These are phyloP conservation scores for Acholoe squamosa DNA, from an alignment of 2,888 invertebrate species.

Conservation along the genomic window DNA sequence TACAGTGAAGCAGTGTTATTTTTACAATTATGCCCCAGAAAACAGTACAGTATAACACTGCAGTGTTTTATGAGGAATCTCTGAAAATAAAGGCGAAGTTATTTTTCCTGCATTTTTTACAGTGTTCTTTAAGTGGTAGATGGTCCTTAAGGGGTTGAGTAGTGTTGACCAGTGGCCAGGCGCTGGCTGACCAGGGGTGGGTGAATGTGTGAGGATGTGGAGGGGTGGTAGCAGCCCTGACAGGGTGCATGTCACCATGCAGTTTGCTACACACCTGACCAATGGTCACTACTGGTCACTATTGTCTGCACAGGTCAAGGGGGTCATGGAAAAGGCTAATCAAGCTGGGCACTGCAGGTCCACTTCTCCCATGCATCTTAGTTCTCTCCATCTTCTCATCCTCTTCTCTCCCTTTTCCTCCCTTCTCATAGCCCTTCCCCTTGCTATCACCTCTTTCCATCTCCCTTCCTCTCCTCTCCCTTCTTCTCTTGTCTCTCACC, in stretches of 20 bases:
- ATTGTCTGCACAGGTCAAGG: constrained; percentile 39
- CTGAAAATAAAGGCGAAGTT: too few species aligned
- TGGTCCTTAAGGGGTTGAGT: too few species aligned
- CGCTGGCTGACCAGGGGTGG: background rate
- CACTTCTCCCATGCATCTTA: background rate
- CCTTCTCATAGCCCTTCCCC: background rate
- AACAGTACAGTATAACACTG: too few species aligned
- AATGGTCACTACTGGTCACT: constrained; percentile 28
- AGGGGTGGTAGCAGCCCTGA: background rate
- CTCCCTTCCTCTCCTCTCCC: background rate
- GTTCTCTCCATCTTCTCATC: background rate
- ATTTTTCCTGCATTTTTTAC: too few species aligned
- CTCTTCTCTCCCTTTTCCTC: background rate
- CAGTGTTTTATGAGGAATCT: too few species aligned
- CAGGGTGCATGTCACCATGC: constrained; percentile 14
- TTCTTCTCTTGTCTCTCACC: background rate
- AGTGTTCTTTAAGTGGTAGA: too few species aligned
- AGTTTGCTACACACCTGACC: constrained; percentile 1
- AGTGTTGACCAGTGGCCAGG: background rate
- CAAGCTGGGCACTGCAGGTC: background rate
- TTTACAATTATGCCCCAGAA: too few species aligned
- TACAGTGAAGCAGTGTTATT: too few species aligned
- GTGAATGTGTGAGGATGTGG: background rate
- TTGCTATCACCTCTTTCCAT: background rate
- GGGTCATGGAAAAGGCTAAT: constrained; percentile 54